Evolutionary conservation across 1,140 invertebrate species (phyloP).

Genomic region (Drosophila tristis): DNA sequence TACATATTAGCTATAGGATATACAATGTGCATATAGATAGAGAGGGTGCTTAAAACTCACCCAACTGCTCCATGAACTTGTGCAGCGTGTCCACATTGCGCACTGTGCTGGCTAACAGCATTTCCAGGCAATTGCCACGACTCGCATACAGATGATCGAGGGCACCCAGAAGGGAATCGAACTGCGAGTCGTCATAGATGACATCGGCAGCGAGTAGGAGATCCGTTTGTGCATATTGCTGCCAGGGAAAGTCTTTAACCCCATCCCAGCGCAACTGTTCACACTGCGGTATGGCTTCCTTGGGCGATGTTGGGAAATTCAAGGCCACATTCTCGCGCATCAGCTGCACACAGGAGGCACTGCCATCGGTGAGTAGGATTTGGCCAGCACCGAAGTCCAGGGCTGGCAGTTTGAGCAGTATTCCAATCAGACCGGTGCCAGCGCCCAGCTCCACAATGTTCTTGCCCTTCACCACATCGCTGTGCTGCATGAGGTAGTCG

Average conservation of each 20-base stretch:
- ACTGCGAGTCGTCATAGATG: conserved; percentile 74
- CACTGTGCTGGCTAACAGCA: conserved; percentile 76
- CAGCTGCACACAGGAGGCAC: conserved; percentile 64
- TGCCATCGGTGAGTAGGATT: conserved; percentile 76
- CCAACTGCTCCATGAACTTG: conserved; percentile 60
- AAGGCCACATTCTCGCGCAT: conserved; percentile 67
- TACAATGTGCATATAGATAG: too few relatives aligned
- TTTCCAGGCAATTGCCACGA: conserved; percentile 39
- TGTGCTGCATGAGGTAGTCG: conserved; percentile 68
- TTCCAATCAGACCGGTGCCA: conserved; percentile 71
- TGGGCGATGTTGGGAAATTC: conserved; percentile 46
- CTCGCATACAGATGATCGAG: conserved; percentile 62
- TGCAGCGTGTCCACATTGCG: conserved; percentile 72
- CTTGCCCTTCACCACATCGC: conserved; percentile 37
- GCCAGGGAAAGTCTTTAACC: conserved; percentile 41
- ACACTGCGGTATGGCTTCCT: conserved; percentile 20
- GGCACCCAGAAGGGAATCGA: conserved; percentile 51
- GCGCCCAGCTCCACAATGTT: conserved; percentile 74
- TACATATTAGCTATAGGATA: background rate
- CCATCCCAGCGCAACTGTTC: conserved; percentile 59
- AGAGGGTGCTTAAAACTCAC: conserved; percentile 40
- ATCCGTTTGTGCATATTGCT: conserved; percentile 27
- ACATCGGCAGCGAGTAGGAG: conserved; percentile 77
- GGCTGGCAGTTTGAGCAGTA: conserved; percentile 56
- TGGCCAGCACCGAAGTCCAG: conserved; percentile 30